Evolutionary conservation across 2,888 invertebrate genomes (phyloP).

Genomic region (Helobdella robusta): DNA sequence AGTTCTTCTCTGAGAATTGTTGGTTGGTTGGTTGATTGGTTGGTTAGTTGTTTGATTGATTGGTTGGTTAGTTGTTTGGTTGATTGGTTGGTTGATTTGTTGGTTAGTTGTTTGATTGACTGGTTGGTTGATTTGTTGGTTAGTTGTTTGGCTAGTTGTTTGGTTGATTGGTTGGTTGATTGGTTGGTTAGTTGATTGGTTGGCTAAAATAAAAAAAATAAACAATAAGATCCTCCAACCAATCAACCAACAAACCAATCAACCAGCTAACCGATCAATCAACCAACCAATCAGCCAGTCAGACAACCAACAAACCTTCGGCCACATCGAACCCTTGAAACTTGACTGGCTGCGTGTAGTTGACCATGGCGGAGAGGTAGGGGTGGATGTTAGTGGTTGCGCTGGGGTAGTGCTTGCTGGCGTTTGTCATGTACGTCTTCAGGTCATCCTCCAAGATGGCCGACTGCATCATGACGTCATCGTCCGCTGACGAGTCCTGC

Average conservation of each 20-base stretch:
- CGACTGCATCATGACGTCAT: constrained; percentile 5
- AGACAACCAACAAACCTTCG: constrained; percentile 62
- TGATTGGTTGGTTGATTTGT: too few relatives aligned
- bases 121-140: too few relatives aligned
- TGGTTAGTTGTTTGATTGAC: too few relatives aligned
- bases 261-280: background rate
- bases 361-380: constrained; percentile 94
- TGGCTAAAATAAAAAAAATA: background rate
- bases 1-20: constrained; percentile 66
- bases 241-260: background rate
- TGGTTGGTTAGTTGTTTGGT: too few relatives aligned
- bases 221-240: background rate
- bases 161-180: too few relatives aligned
- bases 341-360: constrained; percentile 98
- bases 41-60: too few relatives aligned
- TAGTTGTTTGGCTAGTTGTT: too few relatives aligned
- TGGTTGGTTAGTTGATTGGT: too few relatives aligned
- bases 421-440: constrained; percentile 26
- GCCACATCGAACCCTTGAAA: constrained; percentile 95
- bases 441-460: constrained; percentile 10
- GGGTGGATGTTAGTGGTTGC: constrained; percentile 98
- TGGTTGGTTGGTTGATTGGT: too few relatives aligned
- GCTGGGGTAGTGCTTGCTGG: constrained; percentile 73
- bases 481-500: constrained; percentile 23
- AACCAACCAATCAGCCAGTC: background rate